These are phyloP conservation scores for Arctopsyche grandis DNA, from an alignment of 1,140 invertebrate species.

Conservation along the genomic window DNA sequence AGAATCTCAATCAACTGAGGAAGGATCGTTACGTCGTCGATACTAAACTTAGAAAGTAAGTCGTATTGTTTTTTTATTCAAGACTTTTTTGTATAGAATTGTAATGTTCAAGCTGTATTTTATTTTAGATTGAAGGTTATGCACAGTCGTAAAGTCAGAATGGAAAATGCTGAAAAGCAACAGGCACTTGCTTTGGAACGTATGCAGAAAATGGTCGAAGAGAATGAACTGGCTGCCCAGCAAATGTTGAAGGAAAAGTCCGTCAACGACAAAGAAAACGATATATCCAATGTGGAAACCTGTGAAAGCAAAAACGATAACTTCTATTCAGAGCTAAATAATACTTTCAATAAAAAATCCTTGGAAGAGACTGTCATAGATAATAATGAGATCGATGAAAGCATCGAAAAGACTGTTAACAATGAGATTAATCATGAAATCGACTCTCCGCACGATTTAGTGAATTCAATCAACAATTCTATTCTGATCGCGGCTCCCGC, in stretches of 20 bases:
- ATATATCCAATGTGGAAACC: not conserved
- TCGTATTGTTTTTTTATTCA: conserved; percentile 52
- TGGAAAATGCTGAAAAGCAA: conserved; percentile 76
- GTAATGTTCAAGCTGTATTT: not conserved
- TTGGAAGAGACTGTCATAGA: conserved; percentile 17
- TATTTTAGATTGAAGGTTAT: conserved; percentile 73
- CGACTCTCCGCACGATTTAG: conserved; percentile 15
- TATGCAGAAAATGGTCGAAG: conserved; percentile 64
- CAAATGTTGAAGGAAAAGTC: conserved; percentile 23
- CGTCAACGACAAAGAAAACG: conserved; percentile 38
- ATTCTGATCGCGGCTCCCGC: conserved; percentile 41
- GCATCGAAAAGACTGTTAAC: not conserved
- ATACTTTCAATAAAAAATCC: not conserved
- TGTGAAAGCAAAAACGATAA: conserved; percentile 15
- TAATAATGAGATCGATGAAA: conserved; percentile 21
- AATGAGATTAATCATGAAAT: conserved; percentile 21
- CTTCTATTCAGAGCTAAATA: conserved; percentile 21
- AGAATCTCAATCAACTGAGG: conserved; percentile 78
- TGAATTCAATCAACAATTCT: conserved; percentile 1
- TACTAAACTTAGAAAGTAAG: conserved; percentile 88
- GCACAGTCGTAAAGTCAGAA: conserved; percentile 78
- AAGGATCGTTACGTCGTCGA: conserved; percentile 86
- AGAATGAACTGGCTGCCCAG: conserved; percentile 55
- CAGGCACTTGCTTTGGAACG: conserved; percentile 65
- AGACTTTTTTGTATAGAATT: conserved; percentile 17